Percentiles rank a stretch among this genome's conserved stretches.
Conservation (phyloP, 2,113 vertebrate species). For the Mugil cephalus region DNA sequence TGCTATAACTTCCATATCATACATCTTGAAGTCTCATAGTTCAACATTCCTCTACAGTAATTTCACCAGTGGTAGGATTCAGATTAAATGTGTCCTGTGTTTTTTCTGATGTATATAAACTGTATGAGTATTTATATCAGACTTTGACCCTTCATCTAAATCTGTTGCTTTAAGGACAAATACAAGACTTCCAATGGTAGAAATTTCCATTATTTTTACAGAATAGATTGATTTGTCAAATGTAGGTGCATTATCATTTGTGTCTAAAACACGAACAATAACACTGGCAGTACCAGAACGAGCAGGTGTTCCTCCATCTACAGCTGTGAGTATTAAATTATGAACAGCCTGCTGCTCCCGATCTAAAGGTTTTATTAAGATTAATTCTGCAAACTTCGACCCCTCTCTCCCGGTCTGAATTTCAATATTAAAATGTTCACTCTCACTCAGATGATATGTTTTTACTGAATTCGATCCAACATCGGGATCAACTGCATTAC, state of each 20-base stretch:
- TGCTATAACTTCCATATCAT: slow-evolving; percentile 79
- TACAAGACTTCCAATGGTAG: slow-evolving; percentile 68
- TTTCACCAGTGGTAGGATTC: slow-evolving; percentile 80
- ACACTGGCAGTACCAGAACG: slow-evolving; percentile 76
- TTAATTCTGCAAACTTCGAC: slow-evolving; percentile 57
- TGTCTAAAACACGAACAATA: slow-evolving; percentile 73
- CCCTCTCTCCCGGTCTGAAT: slow-evolving; percentile 75
- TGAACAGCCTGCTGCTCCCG: slow-evolving; percentile 64
- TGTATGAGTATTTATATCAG: slow-evolving; percentile 77
- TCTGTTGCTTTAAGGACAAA: slow-evolving; percentile 74
- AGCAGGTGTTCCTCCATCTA: slow-evolving; percentile 78
- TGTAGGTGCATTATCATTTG: slow-evolving; percentile 77
- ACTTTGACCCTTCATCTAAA: slow-evolving; percentile 68
- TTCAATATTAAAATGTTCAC: slow-evolving; percentile 71
- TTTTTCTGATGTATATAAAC: slow-evolving; percentile 71
- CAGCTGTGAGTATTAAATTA: slow-evolving; percentile 76
- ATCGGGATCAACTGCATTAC: slow-evolving; percentile 78
- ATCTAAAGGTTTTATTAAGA: slow-evolving; percentile 59
- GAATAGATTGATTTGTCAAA: too few relatives aligned
- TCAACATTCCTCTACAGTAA: slow-evolving; percentile 79
- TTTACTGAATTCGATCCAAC: slow-evolving; percentile 67
- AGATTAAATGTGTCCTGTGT: slow-evolving; percentile 76
- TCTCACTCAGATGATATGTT: slow-evolving; percentile 71
- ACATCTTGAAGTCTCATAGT: slow-evolving; percentile 82
- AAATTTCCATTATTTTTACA: slow-evolving; percentile 73